Evolutionary conservation across 1,140 invertebrate species (phyloP).

Genomic region (Musca vetustissima): DNA sequence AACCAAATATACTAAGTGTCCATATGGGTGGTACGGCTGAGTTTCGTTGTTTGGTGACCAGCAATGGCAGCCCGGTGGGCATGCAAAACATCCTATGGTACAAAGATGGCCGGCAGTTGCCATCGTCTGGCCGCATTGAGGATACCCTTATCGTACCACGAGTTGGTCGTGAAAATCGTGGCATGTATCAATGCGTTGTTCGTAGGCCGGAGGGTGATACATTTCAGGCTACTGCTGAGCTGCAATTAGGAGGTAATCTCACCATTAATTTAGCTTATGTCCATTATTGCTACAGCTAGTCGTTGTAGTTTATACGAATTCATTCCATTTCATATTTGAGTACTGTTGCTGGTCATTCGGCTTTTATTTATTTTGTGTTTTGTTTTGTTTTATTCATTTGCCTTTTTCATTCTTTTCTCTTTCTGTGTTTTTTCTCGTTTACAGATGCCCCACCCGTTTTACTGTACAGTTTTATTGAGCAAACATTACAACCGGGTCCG

Average conservation of each 20-base stretch:
- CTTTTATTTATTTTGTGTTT: slow-evolving; percentile 12
- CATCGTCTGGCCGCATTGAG: slow-evolving; percentile 64
- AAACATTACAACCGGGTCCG: slow-evolving; percentile 81
- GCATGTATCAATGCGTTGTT: slow-evolving; percentile 86
- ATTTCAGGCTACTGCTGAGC: slow-evolving; percentile 77
- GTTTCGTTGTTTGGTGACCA: slow-evolving; percentile 70
- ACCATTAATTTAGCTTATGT: slow-evolving; percentile 1
- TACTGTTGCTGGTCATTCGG: background rate
- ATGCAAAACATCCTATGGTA: slow-evolving; percentile 64
- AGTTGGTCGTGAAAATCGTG: slow-evolving; percentile 74
- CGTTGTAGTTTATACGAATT: background rate
- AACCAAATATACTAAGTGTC: slow-evolving; percentile 70
- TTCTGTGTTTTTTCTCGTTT: slow-evolving; percentile 41
- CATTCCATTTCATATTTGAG: background rate
- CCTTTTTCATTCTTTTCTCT: slow-evolving; percentile 33
- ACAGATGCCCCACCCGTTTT: slow-evolving; percentile 81
- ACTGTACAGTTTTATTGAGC: slow-evolving; percentile 80
- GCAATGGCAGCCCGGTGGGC: slow-evolving; percentile 53
- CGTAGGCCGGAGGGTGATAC: slow-evolving; percentile 73
- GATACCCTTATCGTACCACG: slow-evolving; percentile 68
- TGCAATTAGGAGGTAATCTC: slow-evolving; percentile 73
- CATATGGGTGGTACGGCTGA: slow-evolving; percentile 76
- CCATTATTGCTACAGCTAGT: background rate
- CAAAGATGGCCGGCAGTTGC: slow-evolving; percentile 73
- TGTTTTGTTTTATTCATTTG: slow-evolving; percentile 18